Evolutionary conservation across 2,797 vertebrate genomes (phyloP).

Genomic region (Diceros bicornis): DNA sequence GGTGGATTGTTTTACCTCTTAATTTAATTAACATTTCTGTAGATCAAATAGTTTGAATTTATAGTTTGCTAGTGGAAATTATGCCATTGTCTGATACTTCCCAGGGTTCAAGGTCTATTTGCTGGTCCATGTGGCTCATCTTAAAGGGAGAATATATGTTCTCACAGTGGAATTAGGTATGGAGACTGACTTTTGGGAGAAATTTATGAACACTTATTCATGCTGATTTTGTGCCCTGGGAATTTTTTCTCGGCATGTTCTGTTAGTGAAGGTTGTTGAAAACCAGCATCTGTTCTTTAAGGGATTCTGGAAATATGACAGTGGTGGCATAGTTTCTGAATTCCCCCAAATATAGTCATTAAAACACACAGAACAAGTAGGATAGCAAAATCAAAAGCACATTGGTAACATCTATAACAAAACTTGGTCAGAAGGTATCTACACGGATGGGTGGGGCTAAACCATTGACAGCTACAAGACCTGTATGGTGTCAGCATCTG

Average conservation of each 20-base stretch:
- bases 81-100: constrained; percentile 24
- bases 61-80: constrained; percentile 28
- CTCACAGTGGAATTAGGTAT: background rate
- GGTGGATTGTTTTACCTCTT: constrained; percentile 45
- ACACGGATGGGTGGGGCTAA: background rate
- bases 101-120: constrained; percentile 3
- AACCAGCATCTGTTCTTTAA: constrained; percentile 41
- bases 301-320: background rate
- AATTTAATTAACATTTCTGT: constrained; percentile 58
- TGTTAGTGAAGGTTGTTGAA: constrained; percentile 56
- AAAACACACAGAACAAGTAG: background rate
- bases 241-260: constrained; percentile 44
- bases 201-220: background rate
- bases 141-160: constrained; percentile 26
- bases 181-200: constrained; percentile 29
- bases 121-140: background rate
- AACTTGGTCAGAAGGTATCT: background rate
- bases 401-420: background rate
- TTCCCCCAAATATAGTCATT: background rate
- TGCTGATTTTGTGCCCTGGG: constrained; percentile 43
- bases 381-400: background rate
- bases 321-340: background rate
- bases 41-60: constrained; percentile 47
- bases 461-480: background rate
- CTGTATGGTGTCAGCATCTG: background rate